A percentile compares a stretch with the other conserved stretches of the same genome.
These are phyloP conservation scores for Anadara kagoshimensis DNA, from an alignment of 1,140 invertebrate species.

Conservation along the genomic window DNA sequence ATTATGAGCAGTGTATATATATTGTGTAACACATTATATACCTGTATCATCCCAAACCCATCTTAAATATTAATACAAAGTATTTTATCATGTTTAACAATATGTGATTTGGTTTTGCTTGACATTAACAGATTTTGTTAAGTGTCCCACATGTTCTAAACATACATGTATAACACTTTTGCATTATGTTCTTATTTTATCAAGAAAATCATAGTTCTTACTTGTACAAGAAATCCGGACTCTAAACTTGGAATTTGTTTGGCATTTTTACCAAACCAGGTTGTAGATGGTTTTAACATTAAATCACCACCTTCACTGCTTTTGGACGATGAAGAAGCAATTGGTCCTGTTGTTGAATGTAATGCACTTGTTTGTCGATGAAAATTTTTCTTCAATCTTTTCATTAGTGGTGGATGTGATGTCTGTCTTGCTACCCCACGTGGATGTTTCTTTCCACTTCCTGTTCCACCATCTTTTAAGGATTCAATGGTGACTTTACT, in stretches of 20 bases:
- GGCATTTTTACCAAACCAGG: slow-evolving; percentile 43
- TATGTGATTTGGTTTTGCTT: too few species aligned
- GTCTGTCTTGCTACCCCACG: slow-evolving; percentile 13
- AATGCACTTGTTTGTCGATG: slow-evolving; percentile 21
- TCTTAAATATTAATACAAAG: too few species aligned
- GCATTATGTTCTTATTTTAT: too few species aligned
- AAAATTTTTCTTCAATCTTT: slow-evolving; percentile 19
- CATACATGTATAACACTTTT: too few species aligned
- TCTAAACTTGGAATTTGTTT: slow-evolving; percentile 48
- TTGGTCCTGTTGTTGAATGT: not conserved
- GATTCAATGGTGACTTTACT: too few species aligned
- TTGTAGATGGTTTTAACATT: slow-evolving; percentile 24
- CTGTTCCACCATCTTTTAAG: not conserved
- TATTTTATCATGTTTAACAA: too few species aligned
- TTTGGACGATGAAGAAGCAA: not conserved
- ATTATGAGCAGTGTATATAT: too few species aligned
- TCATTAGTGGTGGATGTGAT: slow-evolving; percentile 19
- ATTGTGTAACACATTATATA: too few species aligned
- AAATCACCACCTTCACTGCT: slow-evolving; percentile 12
- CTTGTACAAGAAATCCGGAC: slow-evolving; percentile 53
- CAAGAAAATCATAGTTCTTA: slow-evolving; percentile 7
- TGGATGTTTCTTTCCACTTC: not conserved
- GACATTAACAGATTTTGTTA: too few species aligned
- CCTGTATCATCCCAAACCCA: too few species aligned
- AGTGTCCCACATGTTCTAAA: too few species aligned